Percentiles rank a stretch among this genome's conserved stretches.
phyloP scores from a whole-genome alignment of 2,113 vertebrate species.

The Epinephelus cyanopodus region DNA sequence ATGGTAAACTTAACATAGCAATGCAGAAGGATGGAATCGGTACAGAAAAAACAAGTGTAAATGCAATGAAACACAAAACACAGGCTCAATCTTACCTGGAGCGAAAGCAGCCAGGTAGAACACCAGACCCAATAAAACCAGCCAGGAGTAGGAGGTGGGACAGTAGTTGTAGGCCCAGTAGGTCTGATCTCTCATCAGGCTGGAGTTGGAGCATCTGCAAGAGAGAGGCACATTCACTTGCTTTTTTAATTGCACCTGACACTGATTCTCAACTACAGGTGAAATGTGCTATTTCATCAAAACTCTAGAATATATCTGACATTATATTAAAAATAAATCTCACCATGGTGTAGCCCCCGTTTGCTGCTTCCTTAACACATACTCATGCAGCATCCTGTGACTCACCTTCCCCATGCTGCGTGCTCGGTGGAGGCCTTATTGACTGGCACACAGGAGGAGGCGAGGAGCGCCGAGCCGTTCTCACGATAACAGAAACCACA shows the following conservation, averaged over 20 bases:
- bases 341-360: not conserved
- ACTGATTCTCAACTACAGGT: not conserved
- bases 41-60: not conserved
- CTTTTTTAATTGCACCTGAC: not conserved
- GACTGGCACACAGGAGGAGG: slow-evolving; percentile 93
- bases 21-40: not conserved
- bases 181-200: slow-evolving; percentile 84
- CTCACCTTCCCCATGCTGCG: slow-evolving; percentile 98
- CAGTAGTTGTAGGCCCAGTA: slow-evolving; percentile 99
- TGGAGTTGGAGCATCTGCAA: slow-evolving; percentile 93
- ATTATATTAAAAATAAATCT: not conserved
- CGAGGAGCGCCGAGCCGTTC: slow-evolving; percentile 88
- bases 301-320: not conserved
- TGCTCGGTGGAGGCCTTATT: slow-evolving; percentile 88
- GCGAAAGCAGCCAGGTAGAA: slow-evolving; percentile 95
- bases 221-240: not conserved
- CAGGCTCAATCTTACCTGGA: slow-evolving; percentile 85
- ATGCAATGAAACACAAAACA: not conserved
- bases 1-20: not conserved
- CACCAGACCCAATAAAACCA: slow-evolving; percentile 92
- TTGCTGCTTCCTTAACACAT: not conserved
- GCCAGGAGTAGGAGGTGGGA: slow-evolving; percentile 94
- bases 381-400: slow-evolving; percentile 53
- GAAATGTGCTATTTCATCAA: not conserved
- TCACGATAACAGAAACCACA: slow-evolving; percentile 97